phyloP scores from a whole-genome alignment of 2,797 vertebrate species.

The Megalops cyprinoides region DNA sequence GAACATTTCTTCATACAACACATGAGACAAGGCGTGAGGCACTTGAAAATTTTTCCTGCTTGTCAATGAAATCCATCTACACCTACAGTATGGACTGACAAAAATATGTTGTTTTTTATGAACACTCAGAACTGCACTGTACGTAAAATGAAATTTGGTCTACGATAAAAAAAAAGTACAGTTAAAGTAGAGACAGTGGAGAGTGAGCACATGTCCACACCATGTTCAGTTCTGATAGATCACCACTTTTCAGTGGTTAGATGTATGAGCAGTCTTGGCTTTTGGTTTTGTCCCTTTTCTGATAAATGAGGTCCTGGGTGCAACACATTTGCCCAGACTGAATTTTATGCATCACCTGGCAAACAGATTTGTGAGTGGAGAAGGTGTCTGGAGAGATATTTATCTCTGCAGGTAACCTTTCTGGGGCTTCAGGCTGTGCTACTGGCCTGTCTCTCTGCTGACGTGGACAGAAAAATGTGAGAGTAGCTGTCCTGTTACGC shows the following conservation, averaged over 20 bases:
- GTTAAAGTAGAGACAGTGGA: no score
- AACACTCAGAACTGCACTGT: no score
- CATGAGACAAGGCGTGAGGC: no score
- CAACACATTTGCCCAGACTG: background rate
- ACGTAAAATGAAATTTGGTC: no score
- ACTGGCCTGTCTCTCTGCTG: slow-evolving; percentile 11
- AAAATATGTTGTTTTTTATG: no score
- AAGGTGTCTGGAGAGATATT: slow-evolving; percentile 9
- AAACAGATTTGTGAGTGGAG: background rate
- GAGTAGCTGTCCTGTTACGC: background rate
- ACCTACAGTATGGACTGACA: no score
- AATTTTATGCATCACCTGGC: background rate
- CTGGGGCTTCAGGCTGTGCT: background rate
- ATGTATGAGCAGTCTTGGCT: background rate
- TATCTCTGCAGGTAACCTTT: slow-evolving; percentile 17
- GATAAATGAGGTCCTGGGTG: background rate
- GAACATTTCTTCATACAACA: no score
- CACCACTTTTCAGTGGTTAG: background rate
- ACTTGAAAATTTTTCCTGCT: no score
- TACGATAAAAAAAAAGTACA: no score
- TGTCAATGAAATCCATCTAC: no score
- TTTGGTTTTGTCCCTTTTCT: background rate
- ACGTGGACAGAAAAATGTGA: background rate
- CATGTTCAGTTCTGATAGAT: background rate
- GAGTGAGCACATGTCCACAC: background rate